These are phyloP conservation scores for Hemitrygon akajei DNA, from an alignment of 2,797 vertebrate genomes.

Conservation along the genomic window DNA sequence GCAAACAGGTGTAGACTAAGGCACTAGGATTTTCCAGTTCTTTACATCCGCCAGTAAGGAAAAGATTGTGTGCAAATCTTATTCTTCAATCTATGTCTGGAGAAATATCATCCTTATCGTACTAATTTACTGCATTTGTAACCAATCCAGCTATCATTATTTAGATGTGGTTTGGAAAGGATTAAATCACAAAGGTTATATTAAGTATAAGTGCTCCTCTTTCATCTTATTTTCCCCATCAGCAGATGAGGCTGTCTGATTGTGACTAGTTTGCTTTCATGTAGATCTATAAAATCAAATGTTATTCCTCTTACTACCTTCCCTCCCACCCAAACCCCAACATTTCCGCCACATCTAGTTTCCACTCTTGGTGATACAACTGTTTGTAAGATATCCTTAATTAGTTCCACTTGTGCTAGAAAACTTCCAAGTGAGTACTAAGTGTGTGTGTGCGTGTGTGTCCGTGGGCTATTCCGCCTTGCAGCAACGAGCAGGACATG, in stretches of 20 bases:
- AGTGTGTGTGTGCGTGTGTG: not conserved
- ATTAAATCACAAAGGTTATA: not conserved
- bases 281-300: not conserved
- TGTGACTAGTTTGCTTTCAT: not conserved
- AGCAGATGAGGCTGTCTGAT: too few species aligned
- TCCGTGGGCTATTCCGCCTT: not conserved
- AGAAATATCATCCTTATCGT: not conserved
- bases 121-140: not conserved
- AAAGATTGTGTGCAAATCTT: not conserved
- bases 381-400: not conserved
- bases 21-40: not conserved
- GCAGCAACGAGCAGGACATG: too few species aligned
- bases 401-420: not conserved
- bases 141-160: not conserved
- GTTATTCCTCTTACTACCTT: not conserved
- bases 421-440: not conserved
- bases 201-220: not conserved
- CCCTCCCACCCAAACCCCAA: not conserved
- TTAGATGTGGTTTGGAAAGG: slow-evolving; percentile 22
- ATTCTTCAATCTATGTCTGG: not conserved
- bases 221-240: not conserved
- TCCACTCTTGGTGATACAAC: not conserved
- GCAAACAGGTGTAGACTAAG: not conserved
- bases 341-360: not conserved
- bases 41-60: not conserved